Evolutionary conservation across 2,888 invertebrate species (phyloP).

Genomic region (Metacarcinus magister): DNA sequence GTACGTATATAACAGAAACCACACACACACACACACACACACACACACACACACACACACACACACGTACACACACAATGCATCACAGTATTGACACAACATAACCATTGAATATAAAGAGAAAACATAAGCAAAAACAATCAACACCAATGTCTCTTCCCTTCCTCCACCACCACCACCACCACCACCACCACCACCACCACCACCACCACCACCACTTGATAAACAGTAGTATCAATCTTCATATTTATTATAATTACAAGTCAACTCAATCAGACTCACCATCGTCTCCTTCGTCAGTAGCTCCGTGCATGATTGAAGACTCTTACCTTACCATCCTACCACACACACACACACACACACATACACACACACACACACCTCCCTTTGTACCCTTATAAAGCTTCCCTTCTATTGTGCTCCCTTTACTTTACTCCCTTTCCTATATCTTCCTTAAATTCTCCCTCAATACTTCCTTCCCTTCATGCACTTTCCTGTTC

Average conservation of each 20-base stretch:
- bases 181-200: background rate
- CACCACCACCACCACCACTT: background rate
- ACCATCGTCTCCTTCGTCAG: background rate
- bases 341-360: too few species aligned
- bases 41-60: slow-evolving; percentile 63
- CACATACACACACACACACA: too few species aligned
- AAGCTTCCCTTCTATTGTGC: background rate
- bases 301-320: background rate
- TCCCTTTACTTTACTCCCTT: background rate
- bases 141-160: background rate
- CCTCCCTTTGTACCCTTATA: background rate
- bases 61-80: slow-evolving; percentile 41
- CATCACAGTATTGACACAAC: slow-evolving; percentile 13
- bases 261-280: background rate
- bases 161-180: background rate
- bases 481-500: too few species aligned
- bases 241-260: background rate
- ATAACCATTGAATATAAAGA: background rate
- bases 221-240: background rate
- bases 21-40: slow-evolving; percentile 65
- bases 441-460: background rate
- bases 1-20: background rate
- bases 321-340: too few species aligned
- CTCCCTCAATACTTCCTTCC: background rate
- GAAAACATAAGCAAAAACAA: background rate